These are phyloP conservation scores for Dicaeum eximium DNA, from an alignment of 2,113 vertebrate genomes.

Conservation along the genomic window DNA sequence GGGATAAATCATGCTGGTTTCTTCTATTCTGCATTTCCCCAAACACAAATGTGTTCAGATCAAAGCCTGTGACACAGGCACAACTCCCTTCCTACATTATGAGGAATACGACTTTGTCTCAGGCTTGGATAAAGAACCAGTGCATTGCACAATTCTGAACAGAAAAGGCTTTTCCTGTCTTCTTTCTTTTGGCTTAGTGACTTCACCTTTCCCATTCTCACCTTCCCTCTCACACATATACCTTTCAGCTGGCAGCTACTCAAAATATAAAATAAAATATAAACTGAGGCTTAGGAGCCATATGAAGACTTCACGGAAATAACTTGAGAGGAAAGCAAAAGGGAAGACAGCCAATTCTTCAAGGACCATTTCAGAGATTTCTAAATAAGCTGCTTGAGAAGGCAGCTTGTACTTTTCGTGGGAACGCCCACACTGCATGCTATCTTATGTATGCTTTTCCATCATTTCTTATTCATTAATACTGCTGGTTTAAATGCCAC, in stretches of 20 bases:
- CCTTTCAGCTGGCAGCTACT: not conserved
- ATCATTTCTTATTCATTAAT: not conserved
- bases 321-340: not conserved
- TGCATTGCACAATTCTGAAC: not conserved
- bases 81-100: not conserved
- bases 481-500: not conserved
- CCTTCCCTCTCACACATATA: not conserved
- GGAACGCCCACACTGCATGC: not conserved
- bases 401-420: conserved; percentile 12
- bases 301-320: not conserved
- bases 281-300: not conserved
- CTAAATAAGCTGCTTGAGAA: not conserved
- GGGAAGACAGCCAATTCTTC: not conserved
- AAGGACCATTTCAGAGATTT: not conserved
- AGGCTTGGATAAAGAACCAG: not conserved
- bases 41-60: not conserved
- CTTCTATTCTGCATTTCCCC: not conserved
- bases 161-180: not conserved
- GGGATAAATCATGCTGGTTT: not conserved
- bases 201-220: not conserved
- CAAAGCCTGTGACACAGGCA: not conserved
- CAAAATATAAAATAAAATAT: not conserved
- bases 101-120: not conserved
- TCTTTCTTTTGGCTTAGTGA: not conserved
- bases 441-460: not conserved